Conservation (phyloP, 2,113 vertebrate species). For the Stigmatopora argus region DNA sequence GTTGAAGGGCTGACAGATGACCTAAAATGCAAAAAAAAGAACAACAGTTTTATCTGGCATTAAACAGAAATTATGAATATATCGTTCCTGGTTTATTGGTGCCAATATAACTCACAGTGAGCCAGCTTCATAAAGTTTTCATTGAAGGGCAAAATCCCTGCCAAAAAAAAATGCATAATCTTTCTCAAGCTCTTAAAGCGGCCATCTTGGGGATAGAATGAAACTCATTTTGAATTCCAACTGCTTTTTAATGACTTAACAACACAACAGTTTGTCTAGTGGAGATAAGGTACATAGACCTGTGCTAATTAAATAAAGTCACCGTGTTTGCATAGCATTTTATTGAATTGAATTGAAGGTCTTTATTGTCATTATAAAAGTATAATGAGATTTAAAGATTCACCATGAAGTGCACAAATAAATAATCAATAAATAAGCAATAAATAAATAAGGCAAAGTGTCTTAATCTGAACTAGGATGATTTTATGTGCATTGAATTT, state of each 20-base stretch:
- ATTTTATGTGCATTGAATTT: background rate
- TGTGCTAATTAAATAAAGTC: constrained; percentile 12
- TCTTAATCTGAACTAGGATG: background rate
- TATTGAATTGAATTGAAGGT: background rate
- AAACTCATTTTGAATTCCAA: constrained; percentile 42
- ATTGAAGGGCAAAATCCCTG: constrained; percentile 49
- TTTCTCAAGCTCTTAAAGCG: constrained; percentile 31
- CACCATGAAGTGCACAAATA: no score
- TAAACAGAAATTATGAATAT: constrained; percentile 49
- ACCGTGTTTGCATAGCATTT: background rate
- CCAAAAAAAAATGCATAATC: constrained; percentile 43
- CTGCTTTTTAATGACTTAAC: constrained; percentile 47
- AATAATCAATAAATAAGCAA: no score
- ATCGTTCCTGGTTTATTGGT: constrained; percentile 40
- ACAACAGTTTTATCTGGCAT: constrained; percentile 33
- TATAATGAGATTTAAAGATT: no score
- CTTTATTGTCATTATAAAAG: no score
- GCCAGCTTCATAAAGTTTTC: constrained; percentile 61
- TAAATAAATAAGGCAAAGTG: no score
- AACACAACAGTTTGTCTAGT: constrained; percentile 16
- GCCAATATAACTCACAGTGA: constrained; percentile 47
- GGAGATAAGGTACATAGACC: constrained; percentile 8
- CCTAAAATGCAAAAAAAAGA: constrained; percentile 28
- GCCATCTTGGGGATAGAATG: constrained; percentile 41
- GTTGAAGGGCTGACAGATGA: constrained; percentile 22